These are phyloP conservation scores for Potamilus streckersoni DNA, from an alignment of 1,140 invertebrate species.

Conservation along the genomic window DNA sequence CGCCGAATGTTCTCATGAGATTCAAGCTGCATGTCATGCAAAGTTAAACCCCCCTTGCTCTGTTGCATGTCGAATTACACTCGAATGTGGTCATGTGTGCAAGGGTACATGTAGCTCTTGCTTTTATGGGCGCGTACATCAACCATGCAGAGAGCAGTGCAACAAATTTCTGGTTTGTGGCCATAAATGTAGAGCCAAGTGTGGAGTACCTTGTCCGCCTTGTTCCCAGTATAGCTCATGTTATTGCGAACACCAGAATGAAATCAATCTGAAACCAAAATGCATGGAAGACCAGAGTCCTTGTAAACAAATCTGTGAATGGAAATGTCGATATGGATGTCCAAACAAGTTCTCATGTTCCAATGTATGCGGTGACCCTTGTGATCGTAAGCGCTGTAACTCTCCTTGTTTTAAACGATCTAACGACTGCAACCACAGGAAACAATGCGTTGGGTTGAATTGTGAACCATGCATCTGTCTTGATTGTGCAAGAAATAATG, in stretches of 20 bases:
- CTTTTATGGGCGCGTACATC: constrained; percentile 74
- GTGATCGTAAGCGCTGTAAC: constrained; percentile 59
- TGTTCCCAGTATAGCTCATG: constrained; percentile 73
- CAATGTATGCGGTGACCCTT: constrained; percentile 73
- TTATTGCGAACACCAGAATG: constrained; percentile 71
- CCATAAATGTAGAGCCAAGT: constrained; percentile 56
- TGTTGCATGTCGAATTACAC: constrained; percentile 20
- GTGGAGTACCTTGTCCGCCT: constrained; percentile 71
- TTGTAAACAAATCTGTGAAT: constrained; percentile 70
- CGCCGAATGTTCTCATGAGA: constrained; percentile 60
- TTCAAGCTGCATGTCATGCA: constrained; percentile 40
- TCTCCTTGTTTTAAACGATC: neutral
- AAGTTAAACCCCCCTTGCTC: constrained; percentile 14
- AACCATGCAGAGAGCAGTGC: constrained; percentile 56
- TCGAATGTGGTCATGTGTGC: constrained; percentile 52
- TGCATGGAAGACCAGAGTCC: constrained; percentile 74
- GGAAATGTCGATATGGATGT: constrained; percentile 69
- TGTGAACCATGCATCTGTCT: constrained; percentile 72
- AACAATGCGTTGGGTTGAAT: constrained; percentile 72
- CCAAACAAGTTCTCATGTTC: constrained; percentile 66
- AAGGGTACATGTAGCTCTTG: constrained; percentile 66
- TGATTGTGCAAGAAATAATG: constrained; percentile 45
- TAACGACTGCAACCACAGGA: constrained; percentile 72
- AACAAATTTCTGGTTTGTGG: constrained; percentile 61
- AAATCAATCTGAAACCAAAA: constrained; percentile 56